Base-by-base conservation (phyloP, 2,113 vertebrate genomes). In the Pomatorhinus ruficollis region DNA sequence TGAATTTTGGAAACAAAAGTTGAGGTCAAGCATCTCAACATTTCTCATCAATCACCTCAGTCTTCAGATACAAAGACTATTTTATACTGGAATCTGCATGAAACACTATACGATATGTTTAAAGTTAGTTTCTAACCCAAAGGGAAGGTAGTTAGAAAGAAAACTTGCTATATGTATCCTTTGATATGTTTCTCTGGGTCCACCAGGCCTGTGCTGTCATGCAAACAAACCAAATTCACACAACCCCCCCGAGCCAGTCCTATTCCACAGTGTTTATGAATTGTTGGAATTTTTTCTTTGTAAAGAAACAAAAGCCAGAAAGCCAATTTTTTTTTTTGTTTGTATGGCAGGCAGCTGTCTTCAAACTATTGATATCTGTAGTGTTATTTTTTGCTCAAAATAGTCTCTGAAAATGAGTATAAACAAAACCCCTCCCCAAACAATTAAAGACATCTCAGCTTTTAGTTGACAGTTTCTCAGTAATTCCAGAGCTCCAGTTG, bases 191-290 rank as follows among this genome's bases (percentile, higher is more conserved):
- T 49, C 60, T 81, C 39, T 25, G 39, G 23, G 16, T 53, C 50
- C 4, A 15, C 18, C 15, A 65, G 44, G 12, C 28, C 39, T 54
- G 12, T 37, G 39, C 22, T 57, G 21, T 37, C 37, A 40, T 44
- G 12, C 19, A 61, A 86, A 74, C 4, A 72, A 64, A 15, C 15
- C 49, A 61, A 52, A 64, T 24, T 28, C 35, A 52, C 31, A 30
- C 30, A 52, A 15, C 28, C 4, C 13, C 20, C 6, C 0, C 1
- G 9, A 80, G 1, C 1, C 11, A 59, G 13, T 61, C 10, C 25
- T 56, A 30, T 53, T 6, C 6, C 30, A 47, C 5, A 35, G 12
- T 39, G 22, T 75, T 71, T 44, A 44, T 57, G 30, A 90, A 27
- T 23, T 37, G 6, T 5, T 68, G 39, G 35, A 53, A 8, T 61